phyloP scores from a whole-genome alignment of 2,888 invertebrate species.

The Xestia xanthographa region DNA sequence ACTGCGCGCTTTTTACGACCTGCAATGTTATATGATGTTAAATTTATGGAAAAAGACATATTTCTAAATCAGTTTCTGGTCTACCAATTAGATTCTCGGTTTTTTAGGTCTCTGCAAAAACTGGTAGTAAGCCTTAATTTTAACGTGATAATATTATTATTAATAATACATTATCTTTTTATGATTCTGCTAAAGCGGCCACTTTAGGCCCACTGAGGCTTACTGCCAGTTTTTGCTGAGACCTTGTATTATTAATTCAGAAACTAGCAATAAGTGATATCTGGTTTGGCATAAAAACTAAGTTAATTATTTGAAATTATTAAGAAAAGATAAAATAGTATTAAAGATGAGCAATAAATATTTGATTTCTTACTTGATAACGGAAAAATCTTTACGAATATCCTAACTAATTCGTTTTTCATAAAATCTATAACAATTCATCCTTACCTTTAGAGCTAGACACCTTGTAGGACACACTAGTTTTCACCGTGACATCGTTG shows the following conservation, averaged over 20 bases:
- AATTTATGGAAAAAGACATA: not conserved
- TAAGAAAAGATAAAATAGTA: not conserved
- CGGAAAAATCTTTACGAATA: not conserved
- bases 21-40: slow-evolving; percentile 43
- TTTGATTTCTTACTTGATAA: not conserved
- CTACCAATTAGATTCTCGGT: not conserved
- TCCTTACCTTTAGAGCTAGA: slow-evolving; percentile 90
- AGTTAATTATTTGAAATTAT: not conserved
- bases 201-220: not conserved
- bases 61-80: not conserved
- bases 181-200: too few relatives aligned
- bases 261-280: not conserved
- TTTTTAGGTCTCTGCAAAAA: too few relatives aligned
- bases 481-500: slow-evolving; percentile 93
- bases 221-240: not conserved
- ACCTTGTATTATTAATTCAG: not conserved
- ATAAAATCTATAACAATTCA: not conserved
- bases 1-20: slow-evolving; percentile 78
- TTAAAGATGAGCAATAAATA: not conserved
- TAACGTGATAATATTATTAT: too few relatives aligned
- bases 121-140: too few relatives aligned
- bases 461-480: slow-evolving; percentile 95
- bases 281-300: not conserved
- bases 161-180: too few relatives aligned
- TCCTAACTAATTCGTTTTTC: not conserved